Evolutionary conservation across 2,113 vertebrate genomes (phyloP).

Genomic region (Lonchura striata): DNA sequence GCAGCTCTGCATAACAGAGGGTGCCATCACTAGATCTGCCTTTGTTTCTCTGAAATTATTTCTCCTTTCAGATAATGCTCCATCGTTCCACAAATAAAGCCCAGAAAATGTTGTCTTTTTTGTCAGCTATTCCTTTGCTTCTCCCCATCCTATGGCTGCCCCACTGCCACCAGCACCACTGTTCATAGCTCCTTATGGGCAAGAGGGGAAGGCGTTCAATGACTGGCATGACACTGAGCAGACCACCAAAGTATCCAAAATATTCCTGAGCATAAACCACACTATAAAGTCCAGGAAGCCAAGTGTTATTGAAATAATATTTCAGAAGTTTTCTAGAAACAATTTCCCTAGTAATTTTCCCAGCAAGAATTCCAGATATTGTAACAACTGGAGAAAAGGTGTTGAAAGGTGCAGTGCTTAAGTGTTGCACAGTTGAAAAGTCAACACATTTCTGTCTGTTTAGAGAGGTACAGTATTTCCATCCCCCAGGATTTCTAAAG

Average conservation of each 20-base stretch:
- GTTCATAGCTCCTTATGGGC: not conserved
- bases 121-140: not conserved
- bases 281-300: not conserved
- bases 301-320: not conserved
- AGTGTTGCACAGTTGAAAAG: not conserved
- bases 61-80: not conserved
- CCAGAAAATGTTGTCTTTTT: not conserved
- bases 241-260: not conserved
- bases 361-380: not conserved
- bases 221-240: not conserved
- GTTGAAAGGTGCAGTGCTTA: not conserved
- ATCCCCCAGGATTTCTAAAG: not conserved
- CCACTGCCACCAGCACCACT: not conserved
- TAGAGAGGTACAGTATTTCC: not conserved
- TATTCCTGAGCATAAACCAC: not conserved
- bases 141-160: not conserved
- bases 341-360: not conserved
- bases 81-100: not conserved
- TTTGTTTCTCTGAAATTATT: not conserved
- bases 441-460: not conserved
- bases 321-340: not conserved
- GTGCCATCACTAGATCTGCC: not conserved
- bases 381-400: not conserved
- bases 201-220: fast-evolving
- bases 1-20: not conserved